These are phyloP conservation scores for Limanda limanda DNA, from an alignment of 2,113 vertebrate species.

Conservation along the genomic window DNA sequence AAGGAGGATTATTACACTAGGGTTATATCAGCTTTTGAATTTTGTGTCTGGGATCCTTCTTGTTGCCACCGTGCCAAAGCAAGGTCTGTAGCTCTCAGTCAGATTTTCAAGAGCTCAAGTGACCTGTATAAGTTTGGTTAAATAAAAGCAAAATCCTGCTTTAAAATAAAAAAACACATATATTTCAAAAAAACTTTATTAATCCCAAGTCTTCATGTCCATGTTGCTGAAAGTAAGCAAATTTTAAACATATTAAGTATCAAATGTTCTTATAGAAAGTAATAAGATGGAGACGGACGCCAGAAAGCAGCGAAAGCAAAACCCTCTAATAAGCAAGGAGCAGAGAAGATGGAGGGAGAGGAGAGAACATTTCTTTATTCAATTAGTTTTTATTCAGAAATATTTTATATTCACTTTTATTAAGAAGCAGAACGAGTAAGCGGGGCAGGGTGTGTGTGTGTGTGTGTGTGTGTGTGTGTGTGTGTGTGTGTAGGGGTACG, in stretches of 20 bases:
- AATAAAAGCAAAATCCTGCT: background rate
- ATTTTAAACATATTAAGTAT: slow-evolving; percentile 12
- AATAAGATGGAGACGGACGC: background rate
- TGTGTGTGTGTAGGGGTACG: background rate
- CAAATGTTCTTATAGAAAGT: slow-evolving; percentile 5
- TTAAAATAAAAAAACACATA: background rate
- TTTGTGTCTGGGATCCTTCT: background rate
- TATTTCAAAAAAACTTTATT: background rate
- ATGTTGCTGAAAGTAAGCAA: background rate
- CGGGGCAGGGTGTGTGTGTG: background rate
- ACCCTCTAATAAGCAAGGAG: background rate
- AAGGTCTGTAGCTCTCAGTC: background rate
- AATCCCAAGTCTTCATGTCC: background rate
- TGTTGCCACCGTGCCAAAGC: background rate
- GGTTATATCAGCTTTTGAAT: background rate
- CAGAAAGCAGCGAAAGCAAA: slow-evolving; percentile 22
- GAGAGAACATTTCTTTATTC: background rate
- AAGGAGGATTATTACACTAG: background rate
- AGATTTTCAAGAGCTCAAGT: background rate
- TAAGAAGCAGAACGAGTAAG: background rate
- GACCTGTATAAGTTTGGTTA: background rate
- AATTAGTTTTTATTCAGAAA: background rate
- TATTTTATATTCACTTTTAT: slow-evolving; percentile 17
- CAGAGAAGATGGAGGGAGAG: background rate
- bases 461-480: background rate